Conservation (phyloP, 2,113 vertebrate genomes). For the Dinomys branickii region DNA sequence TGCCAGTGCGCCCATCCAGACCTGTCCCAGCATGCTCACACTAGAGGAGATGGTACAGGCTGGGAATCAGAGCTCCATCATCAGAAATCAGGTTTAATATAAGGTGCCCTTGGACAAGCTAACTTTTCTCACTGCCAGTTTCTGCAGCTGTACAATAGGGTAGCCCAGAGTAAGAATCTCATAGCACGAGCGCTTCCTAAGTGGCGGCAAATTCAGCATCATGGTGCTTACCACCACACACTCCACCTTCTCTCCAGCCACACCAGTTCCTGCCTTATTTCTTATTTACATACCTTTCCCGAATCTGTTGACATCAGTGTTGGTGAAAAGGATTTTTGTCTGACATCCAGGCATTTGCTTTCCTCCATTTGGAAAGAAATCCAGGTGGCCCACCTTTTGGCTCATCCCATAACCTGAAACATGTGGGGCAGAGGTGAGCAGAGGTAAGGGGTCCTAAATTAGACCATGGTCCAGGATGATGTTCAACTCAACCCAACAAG, state of each 20-base stretch:
- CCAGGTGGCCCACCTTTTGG: conserved; percentile 90
- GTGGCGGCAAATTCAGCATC: accelerated
- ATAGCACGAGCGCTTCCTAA: accelerated
- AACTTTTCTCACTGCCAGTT: background rate
- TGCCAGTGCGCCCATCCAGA: background rate
- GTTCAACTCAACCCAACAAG: background rate
- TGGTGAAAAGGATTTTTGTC: conserved; percentile 86
- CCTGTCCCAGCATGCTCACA: background rate
- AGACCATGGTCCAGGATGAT: background rate
- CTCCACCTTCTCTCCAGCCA: background rate
- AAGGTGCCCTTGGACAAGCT: background rate
- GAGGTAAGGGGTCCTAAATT: background rate
- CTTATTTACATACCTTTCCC: conserved; percentile 81
- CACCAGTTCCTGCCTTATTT: accelerated
- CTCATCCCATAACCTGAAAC: conserved; percentile 91
- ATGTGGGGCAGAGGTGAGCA: conserved; percentile 27
- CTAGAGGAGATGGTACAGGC: background rate
- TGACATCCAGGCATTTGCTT: conserved; percentile 91
- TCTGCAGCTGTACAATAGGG: background rate
- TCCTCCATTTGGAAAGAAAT: conserved; percentile 97
- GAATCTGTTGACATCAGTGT: conserved; percentile 87
- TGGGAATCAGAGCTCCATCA: too few relatives aligned
- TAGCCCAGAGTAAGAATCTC: background rate
- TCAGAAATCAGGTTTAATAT: too few relatives aligned
- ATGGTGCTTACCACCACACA: background rate